phyloP scores from a whole-genome alignment of 2,888 invertebrate species.

The Hirtodrosophila histrioides region DNA sequence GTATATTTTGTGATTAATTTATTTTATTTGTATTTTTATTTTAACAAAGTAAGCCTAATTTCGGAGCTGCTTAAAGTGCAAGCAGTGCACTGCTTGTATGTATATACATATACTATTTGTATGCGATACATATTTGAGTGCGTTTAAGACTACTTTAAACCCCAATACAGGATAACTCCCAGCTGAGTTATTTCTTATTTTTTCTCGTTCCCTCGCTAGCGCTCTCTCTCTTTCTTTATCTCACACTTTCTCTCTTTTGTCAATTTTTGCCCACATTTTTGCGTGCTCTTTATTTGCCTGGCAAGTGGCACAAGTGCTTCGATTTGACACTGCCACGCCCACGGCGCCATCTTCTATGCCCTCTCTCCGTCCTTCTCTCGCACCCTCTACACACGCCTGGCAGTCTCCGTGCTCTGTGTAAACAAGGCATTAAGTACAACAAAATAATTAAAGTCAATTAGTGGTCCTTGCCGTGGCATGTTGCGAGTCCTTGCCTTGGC shows the following conservation, averaged over 20 bases:
- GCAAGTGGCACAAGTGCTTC: slow-evolving; percentile 43
- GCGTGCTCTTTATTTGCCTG: slow-evolving; percentile 32
- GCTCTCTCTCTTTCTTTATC: background rate
- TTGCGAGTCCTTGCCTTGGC: slow-evolving; percentile 45
- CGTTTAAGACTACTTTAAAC: too few relatives aligned
- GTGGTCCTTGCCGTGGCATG: slow-evolving; percentile 66
- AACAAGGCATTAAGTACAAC: slow-evolving; percentile 79
- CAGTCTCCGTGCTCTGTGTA: slow-evolving; percentile 44
- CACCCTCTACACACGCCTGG: background rate
- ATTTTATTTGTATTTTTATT: too few relatives aligned
- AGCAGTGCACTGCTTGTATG: too few relatives aligned
- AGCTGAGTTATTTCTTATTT: too few relatives aligned
- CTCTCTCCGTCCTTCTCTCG: background rate
- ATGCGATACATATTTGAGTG: too few relatives aligned
- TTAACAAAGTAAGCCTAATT: too few relatives aligned
- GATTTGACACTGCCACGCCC: slow-evolving; percentile 53
- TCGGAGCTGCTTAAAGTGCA: too few relatives aligned
- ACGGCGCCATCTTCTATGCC: slow-evolving; percentile 5
- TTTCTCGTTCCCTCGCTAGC: background rate
- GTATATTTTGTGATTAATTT: too few relatives aligned
- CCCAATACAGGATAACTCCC: too few relatives aligned
- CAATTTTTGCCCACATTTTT: slow-evolving; percentile 13
- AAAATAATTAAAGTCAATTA: slow-evolving; percentile 82
- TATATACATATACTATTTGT: too few relatives aligned
- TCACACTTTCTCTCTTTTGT: background rate